Base-by-base conservation (phyloP, 2,888 invertebrate genomes). In the Pheosia tremula region DNA sequence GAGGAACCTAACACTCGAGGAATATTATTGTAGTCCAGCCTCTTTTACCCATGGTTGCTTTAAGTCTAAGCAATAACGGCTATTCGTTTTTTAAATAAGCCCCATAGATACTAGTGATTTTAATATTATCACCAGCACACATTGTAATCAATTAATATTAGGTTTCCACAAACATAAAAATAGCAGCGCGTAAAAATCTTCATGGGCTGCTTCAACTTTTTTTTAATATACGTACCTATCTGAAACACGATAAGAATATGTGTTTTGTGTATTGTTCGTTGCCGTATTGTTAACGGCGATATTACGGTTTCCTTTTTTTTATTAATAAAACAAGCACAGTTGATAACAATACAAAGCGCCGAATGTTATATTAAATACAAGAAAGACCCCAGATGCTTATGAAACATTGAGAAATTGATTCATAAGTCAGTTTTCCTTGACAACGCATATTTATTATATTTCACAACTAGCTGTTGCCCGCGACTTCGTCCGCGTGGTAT, bases 1-100 rank as follows among this genome's bases (percentile, higher is more conserved):
- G 64, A 71, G 71, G 55, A 74, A 72, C 75, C 68, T 63, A 58
- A 55, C 41, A 71, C 71, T 70, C 70, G 73, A 66, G 68, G 67
- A 58, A 61, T 67, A 74, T 77, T 75, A 71, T 77, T 77, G 68
- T 66, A 67, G 71, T 70, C 69, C 70, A 71, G 64, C 59, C 73
- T 67, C 57, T 66, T 66, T 57, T 64, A 59, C 61, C 62, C 66
- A 43, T 58, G 59, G 60, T 60, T 60, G 55, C 47, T 43, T 1
- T 24, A 24, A 24, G 24, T 24, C 24, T 24, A 24, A 24, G 24
- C 24, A 24, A 24, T 24, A 24, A 24, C 24, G 24, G 24, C 24
- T n/a, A 24, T 24, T 24, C n/a, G n/a, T 24, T 24, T 24, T 24
- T 24, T 24, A 24, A 24, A 24, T 24, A 24, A 24, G 24, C 24